Percentiles rank a stretch among this genome's conserved stretches.
Conservation (phyloP, 1,140 invertebrate species). For the Bombus terrestris region DNA sequence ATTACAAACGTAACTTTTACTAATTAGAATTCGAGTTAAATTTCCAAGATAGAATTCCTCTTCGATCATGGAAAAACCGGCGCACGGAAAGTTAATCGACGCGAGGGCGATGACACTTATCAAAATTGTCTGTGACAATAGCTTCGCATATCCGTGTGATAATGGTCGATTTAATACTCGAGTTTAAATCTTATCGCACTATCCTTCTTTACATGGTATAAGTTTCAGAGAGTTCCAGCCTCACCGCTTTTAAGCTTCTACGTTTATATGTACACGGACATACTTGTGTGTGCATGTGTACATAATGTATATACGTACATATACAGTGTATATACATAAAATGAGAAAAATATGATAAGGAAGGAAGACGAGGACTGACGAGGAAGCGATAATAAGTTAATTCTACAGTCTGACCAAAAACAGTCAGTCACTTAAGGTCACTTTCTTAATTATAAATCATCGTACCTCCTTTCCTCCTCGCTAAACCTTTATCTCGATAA, state of each 20-base stretch:
- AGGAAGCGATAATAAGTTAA: conserved; percentile 36
- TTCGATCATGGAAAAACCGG: background rate
- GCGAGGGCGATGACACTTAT: background rate
- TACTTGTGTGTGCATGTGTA: background rate
- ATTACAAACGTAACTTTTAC: background rate
- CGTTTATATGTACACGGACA: background rate
- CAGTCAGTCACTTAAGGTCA: background rate
- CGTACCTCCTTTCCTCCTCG: background rate
- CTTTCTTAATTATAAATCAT: background rate
- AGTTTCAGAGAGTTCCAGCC: conserved; percentile 47
- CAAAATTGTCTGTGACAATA: background rate
- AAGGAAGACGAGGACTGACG: conserved; percentile 13
- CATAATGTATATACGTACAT: background rate
- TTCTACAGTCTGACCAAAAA: background rate
- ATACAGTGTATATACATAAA: conserved; percentile 1
- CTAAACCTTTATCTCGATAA: too few species aligned
- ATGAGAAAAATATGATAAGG: conserved; percentile 11
- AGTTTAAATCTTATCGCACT: conserved; percentile 24
- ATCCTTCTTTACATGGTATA: conserved; percentile 21
- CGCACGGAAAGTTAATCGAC: background rate
- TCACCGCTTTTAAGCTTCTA: conserved; percentile 36
- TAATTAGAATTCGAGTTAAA: too few species aligned
- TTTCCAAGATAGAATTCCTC: too few species aligned
- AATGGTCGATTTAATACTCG: background rate
- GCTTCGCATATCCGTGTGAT: background rate